Conservation (phyloP, 2,888 invertebrate genomes). For the Sinelater perroti region DNA sequence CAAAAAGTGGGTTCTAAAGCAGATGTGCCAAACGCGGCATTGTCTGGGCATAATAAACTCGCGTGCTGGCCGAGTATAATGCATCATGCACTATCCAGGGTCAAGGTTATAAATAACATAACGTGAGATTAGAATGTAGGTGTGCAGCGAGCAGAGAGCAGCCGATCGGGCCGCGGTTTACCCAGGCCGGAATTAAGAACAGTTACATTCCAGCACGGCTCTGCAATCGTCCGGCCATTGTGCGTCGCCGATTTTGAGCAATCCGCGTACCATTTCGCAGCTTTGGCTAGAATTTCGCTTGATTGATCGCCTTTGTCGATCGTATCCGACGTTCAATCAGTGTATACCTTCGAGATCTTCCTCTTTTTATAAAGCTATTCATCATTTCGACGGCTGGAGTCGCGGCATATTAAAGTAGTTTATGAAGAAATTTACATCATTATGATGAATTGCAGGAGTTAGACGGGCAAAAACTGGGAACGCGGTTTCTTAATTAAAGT, state of each 20-base stretch:
- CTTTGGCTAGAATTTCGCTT: conserved; percentile 6
- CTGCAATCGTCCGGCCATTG: conserved; percentile 11
- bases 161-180: conserved; percentile 21
- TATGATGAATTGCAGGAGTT: neutral
- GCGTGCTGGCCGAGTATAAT: neutral
- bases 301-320: conserved; percentile 15
- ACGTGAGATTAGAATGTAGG: conserved; percentile 23
- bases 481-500: neutral
- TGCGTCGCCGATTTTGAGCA: conserved; percentile 3
- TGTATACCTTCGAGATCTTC: conserved; percentile 7
- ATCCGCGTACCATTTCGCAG: conserved; percentile 15
- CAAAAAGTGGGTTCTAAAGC: neutral
- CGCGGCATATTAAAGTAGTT: conserved; percentile 6
- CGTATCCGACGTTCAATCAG: conserved; percentile 9
- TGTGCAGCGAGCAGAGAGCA: conserved; percentile 21
- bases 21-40: neutral
- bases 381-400: conserved; percentile 15
- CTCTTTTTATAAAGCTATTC: conserved; percentile 13
- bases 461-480: neutral
- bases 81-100: neutral
- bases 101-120: conserved; percentile 23
- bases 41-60: neutral
- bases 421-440: conserved; percentile 1
- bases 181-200: conserved; percentile 18
- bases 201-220: conserved; percentile 23